Evolutionary conservation across 2,797 vertebrate species (phyloP), one percentile per base, ranked within the genome.

Genomic region (Enteromius radiatus): DNA sequence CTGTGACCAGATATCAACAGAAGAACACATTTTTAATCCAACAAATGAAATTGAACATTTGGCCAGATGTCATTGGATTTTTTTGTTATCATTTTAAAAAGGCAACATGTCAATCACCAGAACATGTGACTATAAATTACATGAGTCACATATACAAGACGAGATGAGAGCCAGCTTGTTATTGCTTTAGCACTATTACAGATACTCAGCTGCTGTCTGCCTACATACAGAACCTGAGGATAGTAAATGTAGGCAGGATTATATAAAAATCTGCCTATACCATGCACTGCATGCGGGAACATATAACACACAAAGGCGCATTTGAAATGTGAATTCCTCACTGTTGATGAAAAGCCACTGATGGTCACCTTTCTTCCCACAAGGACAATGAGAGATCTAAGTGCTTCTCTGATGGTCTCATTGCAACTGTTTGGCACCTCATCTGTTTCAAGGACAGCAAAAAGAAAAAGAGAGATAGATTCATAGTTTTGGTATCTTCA

Each of bases 401-500:
- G 47, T 63, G 76, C 74, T 86, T 83, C 78, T 84, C 85, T 86
- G 76, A 87, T 86, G 70, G 63, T 49, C 56, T 79, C 56, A 59
- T 56, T 65, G 68, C 76, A 84, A 84, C 69, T 87, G 73, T 87
- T 89, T 87, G 84, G 77, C 81, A 85, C 86, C 84, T 86, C 77
- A 86, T 83, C 75, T 86, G 77, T 75, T 83, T 43, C 76, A 76
- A 84, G 52, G 68, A 69, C 70, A 69, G 52, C 33, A 45, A 65
- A 85, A 81, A 73, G 81, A 73, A 84, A 47, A 49, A 69, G 43
- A 56, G 43, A 33, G 71, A 56, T 54, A 78, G 61, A 77, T 78
- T 82, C 71, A 77, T 71, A 85, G 70, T 87, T 89, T 84, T 82
- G 85, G 77, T 83, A 82, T 85, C 84, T 88, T 86, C 86, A 92